phyloP scores from a whole-genome alignment of 2,888 invertebrate genomes.

The Dicycla oo region DNA sequence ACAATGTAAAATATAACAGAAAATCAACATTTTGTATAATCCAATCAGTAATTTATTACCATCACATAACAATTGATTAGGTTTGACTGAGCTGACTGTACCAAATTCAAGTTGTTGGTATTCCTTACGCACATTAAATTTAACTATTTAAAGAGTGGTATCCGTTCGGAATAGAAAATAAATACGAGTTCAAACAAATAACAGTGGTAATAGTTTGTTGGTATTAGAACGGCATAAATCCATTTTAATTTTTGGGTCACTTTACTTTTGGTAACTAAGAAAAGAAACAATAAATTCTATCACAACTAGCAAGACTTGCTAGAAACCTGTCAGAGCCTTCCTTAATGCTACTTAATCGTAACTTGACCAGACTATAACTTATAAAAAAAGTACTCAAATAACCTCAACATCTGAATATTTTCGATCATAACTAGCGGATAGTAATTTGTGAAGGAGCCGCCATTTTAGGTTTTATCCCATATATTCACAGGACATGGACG shows the following conservation, averaged over 20 bases:
- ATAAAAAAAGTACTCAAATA: constrained; percentile 35
- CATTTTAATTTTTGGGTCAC: neutral
- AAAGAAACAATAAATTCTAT: neutral
- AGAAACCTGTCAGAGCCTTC: neutral
- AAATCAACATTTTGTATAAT: too few species aligned
- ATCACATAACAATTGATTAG: too few species aligned
- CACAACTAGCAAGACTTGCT: neutral
- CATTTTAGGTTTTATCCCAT: constrained; percentile 12
- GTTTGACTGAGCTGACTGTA: too few species aligned
- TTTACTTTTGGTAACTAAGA: neutral
- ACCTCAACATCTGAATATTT: constrained; percentile 28
- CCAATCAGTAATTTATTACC: too few species aligned
- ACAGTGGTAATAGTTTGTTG: too few species aligned
- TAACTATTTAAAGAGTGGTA: too few species aligned
- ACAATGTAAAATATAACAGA: too few species aligned
- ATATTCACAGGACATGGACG: constrained; percentile 8
- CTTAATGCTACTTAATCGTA: neutral
- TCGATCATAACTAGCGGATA: constrained; percentile 37
- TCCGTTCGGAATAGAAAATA: too few species aligned
- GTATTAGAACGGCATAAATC: too few species aligned
- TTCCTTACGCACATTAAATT: too few species aligned
- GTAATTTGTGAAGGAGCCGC: constrained; percentile 18
- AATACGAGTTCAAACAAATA: too few species aligned
- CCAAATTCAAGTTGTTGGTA: too few species aligned
- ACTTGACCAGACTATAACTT: constrained; percentile 3